Evolutionary conservation across 2,797 vertebrate genomes (phyloP).

Genomic region (Chromis chromis): DNA sequence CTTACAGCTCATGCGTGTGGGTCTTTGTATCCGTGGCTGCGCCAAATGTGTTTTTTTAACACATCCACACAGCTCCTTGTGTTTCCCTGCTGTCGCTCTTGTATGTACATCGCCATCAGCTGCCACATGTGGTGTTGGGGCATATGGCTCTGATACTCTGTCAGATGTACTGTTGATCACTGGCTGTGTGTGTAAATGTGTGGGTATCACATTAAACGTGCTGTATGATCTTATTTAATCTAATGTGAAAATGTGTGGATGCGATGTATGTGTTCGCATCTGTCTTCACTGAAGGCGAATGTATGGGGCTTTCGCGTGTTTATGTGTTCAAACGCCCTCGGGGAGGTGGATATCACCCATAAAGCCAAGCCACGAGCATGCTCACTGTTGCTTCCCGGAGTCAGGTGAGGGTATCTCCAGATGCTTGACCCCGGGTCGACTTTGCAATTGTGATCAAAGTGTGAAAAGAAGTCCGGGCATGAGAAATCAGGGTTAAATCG

Average conservation of each 20-base stretch:
- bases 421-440: constrained; percentile 61
- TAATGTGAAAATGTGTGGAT: constrained; percentile 50
- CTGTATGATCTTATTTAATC: constrained; percentile 48
- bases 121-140: constrained; percentile 24
- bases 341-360: constrained; percentile 48
- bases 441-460: constrained; percentile 54
- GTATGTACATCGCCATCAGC: constrained; percentile 8
- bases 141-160: constrained; percentile 39
- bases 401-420: constrained; percentile 28
- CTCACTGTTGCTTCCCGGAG: constrained; percentile 27
- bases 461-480: constrained; percentile 67
- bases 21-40: constrained; percentile 38
- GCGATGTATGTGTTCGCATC: constrained; percentile 13
- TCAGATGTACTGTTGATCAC: constrained; percentile 33
- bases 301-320: not conserved
- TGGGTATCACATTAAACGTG: not conserved
- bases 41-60: constrained; percentile 38
- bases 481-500: constrained; percentile 60
- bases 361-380: constrained; percentile 37
- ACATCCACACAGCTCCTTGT: constrained; percentile 26
- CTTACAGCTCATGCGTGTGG: constrained; percentile 12
- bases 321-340: constrained; percentile 23
- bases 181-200: constrained; percentile 14
- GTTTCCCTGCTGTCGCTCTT: constrained; percentile 7
- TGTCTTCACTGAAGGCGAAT: not conserved